Base-by-base conservation (phyloP, 2,888 invertebrate species). In the Eupithecia vulgata region DNA sequence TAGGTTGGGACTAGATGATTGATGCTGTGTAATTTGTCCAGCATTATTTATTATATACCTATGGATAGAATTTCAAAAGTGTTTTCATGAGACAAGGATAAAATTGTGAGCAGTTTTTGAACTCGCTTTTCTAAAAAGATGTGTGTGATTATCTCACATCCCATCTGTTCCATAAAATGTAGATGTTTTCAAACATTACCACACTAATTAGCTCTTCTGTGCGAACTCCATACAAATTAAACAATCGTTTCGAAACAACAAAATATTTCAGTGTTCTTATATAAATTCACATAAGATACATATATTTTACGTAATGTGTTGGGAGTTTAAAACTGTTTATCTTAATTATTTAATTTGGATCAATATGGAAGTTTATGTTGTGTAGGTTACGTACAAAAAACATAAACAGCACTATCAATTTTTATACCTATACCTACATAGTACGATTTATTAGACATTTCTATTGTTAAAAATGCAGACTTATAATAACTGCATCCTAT, bases 171-270 rank as follows among this genome's bases (percentile, higher is more conserved):
- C 61, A 21, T 65, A 62, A 67, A 72, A 66, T 30, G 72, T 65
- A 72, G 52, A 70, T 77, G 79, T 78, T 75, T 76, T 72, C 75
- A 78, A 76, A 78, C 80, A 78, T 79, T 81, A 78, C 75, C 68
- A 34, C 62, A 75, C 76, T 80, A 80, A 80, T 81, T 77, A 81
- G 79, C 76, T 70, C 71, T 76, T 74, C 70, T 76, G 81, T 85
- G 85, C 80, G 83, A 85, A 84, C 79, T 79, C 78, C 75, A 81
- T 81, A 79, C 80, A 81, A 80, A 74, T 74, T 74, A 71, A 77
- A 81, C 81, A 81, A 81, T 78, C 70, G 80, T 83, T 82, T 82
- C 80, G 75, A 83, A 82, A 82, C 75, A 48, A 67, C 45, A 17
- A 35, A 35, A 30, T 68, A 72, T 80, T 82, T 76, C 67, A 67